phyloP scores from a whole-genome alignment of 2,797 vertebrate species.

The Protosalanx chinensis region DNA sequence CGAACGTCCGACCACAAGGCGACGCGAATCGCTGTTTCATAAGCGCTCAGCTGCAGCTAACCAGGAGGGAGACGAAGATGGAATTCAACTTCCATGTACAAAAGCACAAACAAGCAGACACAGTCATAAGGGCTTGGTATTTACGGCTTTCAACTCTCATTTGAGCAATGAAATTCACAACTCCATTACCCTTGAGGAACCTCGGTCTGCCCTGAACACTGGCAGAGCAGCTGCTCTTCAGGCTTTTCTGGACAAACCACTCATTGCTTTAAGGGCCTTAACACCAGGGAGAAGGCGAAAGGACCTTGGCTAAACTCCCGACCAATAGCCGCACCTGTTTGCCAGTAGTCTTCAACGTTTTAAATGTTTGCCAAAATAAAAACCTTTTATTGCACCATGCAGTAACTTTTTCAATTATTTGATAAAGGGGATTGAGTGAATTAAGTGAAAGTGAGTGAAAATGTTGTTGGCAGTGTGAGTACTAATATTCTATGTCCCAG shows the following conservation, averaged over 20 bases:
- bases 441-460: too few species aligned
- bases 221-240: conserved; percentile 35
- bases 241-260: conserved; percentile 50
- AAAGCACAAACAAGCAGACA: not conserved
- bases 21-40: conserved; percentile 71
- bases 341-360: too few species aligned
- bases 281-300: conserved; percentile 32
- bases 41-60: not conserved
- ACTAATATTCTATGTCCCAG: too few species aligned
- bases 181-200: not conserved
- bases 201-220: conserved; percentile 6
- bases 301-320: not conserved
- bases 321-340: too few species aligned
- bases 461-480: too few species aligned
- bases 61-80: not conserved
- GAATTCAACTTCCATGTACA: conserved; percentile 3
- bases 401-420: too few species aligned
- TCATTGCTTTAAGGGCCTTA: conserved; percentile 37
- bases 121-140: conserved; percentile 6
- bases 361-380: too few species aligned
- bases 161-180: not conserved
- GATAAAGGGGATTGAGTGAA: too few species aligned
- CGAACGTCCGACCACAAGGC: conserved; percentile 55
- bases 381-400: too few species aligned
- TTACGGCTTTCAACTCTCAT: not conserved